Conservation (phyloP, 2,888 invertebrate genomes). For the Pseudococcus longispinus region DNA sequence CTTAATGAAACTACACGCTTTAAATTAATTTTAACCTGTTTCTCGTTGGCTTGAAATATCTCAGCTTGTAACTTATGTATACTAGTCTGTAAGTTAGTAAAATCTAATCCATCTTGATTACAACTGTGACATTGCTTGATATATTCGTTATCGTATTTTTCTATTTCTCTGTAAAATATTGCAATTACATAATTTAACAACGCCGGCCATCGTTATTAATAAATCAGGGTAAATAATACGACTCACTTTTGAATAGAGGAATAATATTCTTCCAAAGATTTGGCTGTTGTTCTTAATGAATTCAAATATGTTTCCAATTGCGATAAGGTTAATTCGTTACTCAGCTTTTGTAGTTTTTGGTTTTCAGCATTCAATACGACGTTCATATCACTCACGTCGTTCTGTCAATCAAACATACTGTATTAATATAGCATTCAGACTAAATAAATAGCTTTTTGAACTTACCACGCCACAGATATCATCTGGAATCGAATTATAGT, state of each 20-base stretch:
- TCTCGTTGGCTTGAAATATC: constrained; percentile 41
- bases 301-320: constrained; percentile 30
- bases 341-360: neutral
- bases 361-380: neutral
- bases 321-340: neutral
- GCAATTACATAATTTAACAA: too few species aligned
- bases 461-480: neutral
- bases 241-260: neutral
- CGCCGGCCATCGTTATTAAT: neutral
- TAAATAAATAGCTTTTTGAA: neutral
- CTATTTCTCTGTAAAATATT: constrained; percentile 28
- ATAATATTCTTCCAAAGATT: constrained; percentile 19
- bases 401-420: neutral
- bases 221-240: neutral
- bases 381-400: neutral
- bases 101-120: constrained; percentile 34
- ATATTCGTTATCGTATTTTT: constrained; percentile 25
- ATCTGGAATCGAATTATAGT: neutral
- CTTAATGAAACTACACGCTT: neutral
- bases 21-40: constrained; percentile 15
- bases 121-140: neutral
- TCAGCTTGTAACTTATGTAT: constrained; percentile 43
- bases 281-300: neutral
- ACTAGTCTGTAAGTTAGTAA: constrained; percentile 29
- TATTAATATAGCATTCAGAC: neutral